A percentile compares a stretch with the other conserved stretches of the same genome.
These are phyloP conservation scores for Leptodactylus fallax DNA, from an alignment of 2,797 vertebrate genomes.

Conservation along the genomic window DNA sequence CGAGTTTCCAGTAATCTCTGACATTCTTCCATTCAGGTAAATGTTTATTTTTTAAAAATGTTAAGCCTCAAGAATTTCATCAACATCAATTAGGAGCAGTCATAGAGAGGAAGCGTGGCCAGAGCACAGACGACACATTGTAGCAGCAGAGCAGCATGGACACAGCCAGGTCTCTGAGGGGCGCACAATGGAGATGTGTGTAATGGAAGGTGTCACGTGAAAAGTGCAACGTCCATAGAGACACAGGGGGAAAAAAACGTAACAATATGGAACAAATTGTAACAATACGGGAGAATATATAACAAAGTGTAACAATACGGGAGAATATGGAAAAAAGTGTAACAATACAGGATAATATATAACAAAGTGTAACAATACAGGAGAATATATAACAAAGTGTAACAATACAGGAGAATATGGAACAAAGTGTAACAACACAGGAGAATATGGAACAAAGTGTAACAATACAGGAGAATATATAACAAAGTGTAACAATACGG, in stretches of 20 bases:
- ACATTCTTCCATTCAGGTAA: slow-evolving; percentile 1
- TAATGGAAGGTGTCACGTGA: not conserved
- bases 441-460: too few species aligned
- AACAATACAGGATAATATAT: too few species aligned
- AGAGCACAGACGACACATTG: slow-evolving; percentile 22
- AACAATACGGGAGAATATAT: too few species aligned
- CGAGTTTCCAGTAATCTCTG: slow-evolving; percentile 6
- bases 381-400: too few species aligned
- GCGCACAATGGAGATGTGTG: not conserved
- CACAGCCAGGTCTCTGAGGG: not conserved
- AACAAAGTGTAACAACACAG: too few species aligned
- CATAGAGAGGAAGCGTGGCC: not conserved
- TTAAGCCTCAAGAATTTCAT: slow-evolving; percentile 23
- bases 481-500: too few species aligned
- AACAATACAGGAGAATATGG: too few species aligned
- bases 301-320: too few species aligned
- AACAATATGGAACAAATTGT: not conserved
- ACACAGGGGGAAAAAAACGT: not conserved
- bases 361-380: too few species aligned
- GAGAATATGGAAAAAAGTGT: too few species aligned
- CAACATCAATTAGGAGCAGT: not conserved
- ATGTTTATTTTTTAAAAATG: slow-evolving; percentile 36
- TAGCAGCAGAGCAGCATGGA: not conserved
- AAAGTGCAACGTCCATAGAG: not conserved
- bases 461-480: too few species aligned